Base-by-base conservation (phyloP, 2,888 invertebrate genomes). In the Fragum fragum region DNA sequence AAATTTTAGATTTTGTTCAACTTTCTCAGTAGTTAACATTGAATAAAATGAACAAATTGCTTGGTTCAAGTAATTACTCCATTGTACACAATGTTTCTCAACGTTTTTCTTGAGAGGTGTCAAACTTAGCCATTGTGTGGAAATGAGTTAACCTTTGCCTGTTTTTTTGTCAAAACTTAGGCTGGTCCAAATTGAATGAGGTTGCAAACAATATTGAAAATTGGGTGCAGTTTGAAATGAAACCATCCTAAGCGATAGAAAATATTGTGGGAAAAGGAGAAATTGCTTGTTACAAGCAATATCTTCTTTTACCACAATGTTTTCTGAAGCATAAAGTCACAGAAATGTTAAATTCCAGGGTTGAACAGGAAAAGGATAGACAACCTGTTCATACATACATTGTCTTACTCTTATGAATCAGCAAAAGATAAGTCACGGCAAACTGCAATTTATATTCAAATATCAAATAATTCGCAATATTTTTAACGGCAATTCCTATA, bases 401-500 rank as follows among this genome's bases (percentile, higher is more conserved):
- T 5, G 2, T 47, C 14, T 47, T 47, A 47, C 47, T 18, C 7
- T 9, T 47, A 47, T 18, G 47, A 47, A 47, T 18, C 47, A 14
- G n/a, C 2, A 14, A 5, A 47, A 47, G 47, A 47, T 47, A 47
- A 47, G 47, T 47, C 47, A 47, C 14, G 47, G n/a, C 47, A 47
- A 47, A 47, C 14, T 47, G 47, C 47, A 47, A 47, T 47, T 47
- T 47, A 47, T 47, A 47, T 47, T 47, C 47, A 47, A 47, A 47
- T 47, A 16, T 47, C 47, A 47, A 47, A 47, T 47, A 47, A 47
- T 47, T 47, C 47, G 14, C 47, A 36, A 36, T 16, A 47, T 3
- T 47, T n/a, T 18, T 47, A 47, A 47, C 5, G n/a, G 47, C 16
- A 47, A 47, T 47, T 47, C 47, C 14, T 47, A 47, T 47, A 9